These are phyloP conservation scores for Saccopteryx bilineata DNA, from an alignment of 2,113 vertebrate genomes.

Conservation along the genomic window DNA sequence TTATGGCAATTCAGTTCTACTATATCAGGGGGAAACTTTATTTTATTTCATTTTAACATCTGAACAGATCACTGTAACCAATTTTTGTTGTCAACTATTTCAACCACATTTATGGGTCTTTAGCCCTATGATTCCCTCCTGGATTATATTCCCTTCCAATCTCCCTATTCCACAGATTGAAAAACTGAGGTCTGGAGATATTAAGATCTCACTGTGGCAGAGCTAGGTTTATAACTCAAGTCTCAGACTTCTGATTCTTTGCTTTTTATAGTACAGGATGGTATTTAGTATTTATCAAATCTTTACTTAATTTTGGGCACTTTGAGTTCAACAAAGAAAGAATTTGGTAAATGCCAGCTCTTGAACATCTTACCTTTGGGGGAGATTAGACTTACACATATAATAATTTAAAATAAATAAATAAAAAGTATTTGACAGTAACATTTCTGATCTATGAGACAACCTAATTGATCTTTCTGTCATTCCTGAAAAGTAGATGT, in stretches of 20 bases:
- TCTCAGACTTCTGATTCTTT: not conserved
- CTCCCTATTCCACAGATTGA: conserved; percentile 16
- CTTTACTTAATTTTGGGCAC: not conserved
- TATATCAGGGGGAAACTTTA: conserved; percentile 23
- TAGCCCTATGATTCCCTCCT: not conserved
- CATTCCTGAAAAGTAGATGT: not conserved
- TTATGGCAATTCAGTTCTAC: not conserved
- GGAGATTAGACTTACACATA: not conserved
- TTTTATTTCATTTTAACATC: conserved; percentile 44
- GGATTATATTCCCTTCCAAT: not conserved
- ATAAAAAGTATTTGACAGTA: too few species aligned
- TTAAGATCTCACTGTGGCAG: not conserved
- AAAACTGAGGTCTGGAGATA: not conserved
- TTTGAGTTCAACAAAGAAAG: not conserved
- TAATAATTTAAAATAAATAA: not conserved
- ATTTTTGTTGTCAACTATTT: conserved; percentile 1
- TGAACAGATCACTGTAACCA: conserved; percentile 24
- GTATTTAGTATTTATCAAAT: conserved; percentile 3
- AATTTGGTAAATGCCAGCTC: not conserved
- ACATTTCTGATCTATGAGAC: not conserved
- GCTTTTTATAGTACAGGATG: not conserved
- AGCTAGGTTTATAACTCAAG: not conserved
- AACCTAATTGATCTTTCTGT: not conserved
- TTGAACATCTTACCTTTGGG: conserved; percentile 10
- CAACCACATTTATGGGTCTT: not conserved